phyloP scores from a whole-genome alignment of 2,113 vertebrate genomes.

The Cebidichthys violaceus region DNA sequence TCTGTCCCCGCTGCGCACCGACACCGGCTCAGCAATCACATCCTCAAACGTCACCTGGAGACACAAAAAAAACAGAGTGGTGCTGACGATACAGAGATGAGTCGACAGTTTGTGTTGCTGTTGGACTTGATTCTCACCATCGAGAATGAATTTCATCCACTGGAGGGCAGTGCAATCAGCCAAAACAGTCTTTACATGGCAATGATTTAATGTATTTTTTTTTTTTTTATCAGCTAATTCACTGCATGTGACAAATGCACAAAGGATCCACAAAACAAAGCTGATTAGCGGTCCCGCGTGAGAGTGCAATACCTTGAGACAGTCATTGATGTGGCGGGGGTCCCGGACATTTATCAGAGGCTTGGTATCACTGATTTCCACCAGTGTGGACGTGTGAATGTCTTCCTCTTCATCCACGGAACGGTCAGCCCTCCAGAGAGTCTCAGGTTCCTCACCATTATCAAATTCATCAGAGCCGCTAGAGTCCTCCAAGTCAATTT shows the following conservation, averaged over 20 bases:
- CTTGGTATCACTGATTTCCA: slow-evolving; percentile 83
- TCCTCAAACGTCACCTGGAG: slow-evolving; percentile 84
- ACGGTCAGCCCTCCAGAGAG: slow-evolving; percentile 75
- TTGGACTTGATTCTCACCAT: neutral
- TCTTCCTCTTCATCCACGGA: slow-evolving; percentile 76
- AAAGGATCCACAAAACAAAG: neutral
- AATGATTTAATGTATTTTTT: neutral
- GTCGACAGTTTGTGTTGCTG: neutral
- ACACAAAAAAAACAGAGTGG: slow-evolving; percentile 28
- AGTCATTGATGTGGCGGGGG: slow-evolving; percentile 82
- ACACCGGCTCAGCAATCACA: slow-evolving; percentile 83
- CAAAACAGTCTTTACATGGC: neutral
- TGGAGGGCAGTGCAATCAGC: slow-evolving; percentile 40
- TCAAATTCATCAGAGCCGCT: slow-evolving; percentile 72
- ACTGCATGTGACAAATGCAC: slow-evolving; percentile 1
- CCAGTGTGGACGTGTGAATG: slow-evolving; percentile 75
- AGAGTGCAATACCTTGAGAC: slow-evolving; percentile 81
- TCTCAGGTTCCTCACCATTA: slow-evolving; percentile 65
- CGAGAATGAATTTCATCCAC: slow-evolving; percentile 10
- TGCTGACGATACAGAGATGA: neutral
- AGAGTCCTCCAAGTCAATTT: slow-evolving; percentile 80
- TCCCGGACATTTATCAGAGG: slow-evolving; percentile 81
- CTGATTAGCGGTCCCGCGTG: neutral
- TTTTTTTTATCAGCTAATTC: neutral
- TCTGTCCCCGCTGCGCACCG: slow-evolving; percentile 82